Evolutionary conservation across 2,888 invertebrate species (phyloP).

Genomic region (Ectropis crepuscularia): DNA sequence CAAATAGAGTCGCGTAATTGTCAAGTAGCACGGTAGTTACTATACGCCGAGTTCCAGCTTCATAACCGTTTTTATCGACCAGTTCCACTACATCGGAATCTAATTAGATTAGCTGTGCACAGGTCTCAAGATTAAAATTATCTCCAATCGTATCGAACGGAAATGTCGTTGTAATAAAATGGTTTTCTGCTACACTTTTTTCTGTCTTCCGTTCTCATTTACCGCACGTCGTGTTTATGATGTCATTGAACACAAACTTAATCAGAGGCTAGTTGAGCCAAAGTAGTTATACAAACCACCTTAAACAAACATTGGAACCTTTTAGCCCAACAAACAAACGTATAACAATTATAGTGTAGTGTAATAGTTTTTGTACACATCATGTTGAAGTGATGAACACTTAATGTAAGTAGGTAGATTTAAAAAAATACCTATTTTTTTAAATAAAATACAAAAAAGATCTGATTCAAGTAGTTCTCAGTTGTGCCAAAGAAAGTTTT

Average conservation of each 20-base stretch:
- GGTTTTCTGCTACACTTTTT: constrained; percentile 67
- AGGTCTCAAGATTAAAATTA: constrained; percentile 65
- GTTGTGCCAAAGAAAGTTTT: no score
- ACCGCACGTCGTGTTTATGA: constrained; percentile 57
- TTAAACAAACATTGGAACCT: constrained; percentile 38
- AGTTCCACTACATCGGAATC: constrained; percentile 62
- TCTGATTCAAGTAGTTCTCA: no score
- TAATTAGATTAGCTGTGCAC: constrained; percentile 68
- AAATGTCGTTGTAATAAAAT: constrained; percentile 73
- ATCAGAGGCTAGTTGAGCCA: constrained; percentile 43
- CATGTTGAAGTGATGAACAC: no score
- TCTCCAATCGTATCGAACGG: constrained; percentile 64
- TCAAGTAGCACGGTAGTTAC: constrained; percentile 49
- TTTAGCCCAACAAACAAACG: no score
- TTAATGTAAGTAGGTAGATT: no score
- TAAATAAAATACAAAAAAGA: no score
- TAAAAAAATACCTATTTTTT: no score
- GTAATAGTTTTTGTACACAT: no score
- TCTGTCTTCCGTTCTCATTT: constrained; percentile 69
- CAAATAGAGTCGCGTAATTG: constrained; percentile 60
- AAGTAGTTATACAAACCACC: constrained; percentile 30
- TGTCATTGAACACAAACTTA: constrained; percentile 56
- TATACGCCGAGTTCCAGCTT: constrained; percentile 48
- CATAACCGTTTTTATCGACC: constrained; percentile 65
- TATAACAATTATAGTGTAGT: no score